Conservation (phyloP, 2,797 vertebrate species). For the Diglossa cyanea region DNA sequence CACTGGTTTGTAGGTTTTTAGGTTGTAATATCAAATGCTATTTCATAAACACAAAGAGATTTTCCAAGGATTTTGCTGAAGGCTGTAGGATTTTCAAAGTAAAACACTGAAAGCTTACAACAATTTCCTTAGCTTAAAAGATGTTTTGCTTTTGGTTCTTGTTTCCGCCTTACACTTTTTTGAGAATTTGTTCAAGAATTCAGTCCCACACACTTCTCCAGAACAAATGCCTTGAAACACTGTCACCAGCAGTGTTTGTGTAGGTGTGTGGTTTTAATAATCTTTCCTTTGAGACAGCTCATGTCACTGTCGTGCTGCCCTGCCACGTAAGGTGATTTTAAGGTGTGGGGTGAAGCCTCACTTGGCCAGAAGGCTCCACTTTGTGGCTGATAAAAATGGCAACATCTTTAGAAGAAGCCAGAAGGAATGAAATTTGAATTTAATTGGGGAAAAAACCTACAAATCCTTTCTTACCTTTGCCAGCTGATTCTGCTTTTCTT, state of each 20-base stretch:
- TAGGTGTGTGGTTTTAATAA: slow-evolving; percentile 4
- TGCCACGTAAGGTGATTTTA: not conserved
- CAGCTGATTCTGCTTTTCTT: not conserved
- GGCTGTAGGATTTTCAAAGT: slow-evolving; percentile 57
- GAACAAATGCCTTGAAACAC: not conserved
- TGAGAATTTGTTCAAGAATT: slow-evolving; percentile 26
- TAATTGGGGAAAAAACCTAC: not conserved
- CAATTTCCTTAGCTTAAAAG: slow-evolving; percentile 55
- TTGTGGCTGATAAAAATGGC: not conserved
- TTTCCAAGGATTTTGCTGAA: slow-evolving; percentile 44
- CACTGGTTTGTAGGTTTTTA: slow-evolving; percentile 24
- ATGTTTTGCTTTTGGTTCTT: slow-evolving; percentile 50
- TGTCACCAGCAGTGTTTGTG: not conserved
- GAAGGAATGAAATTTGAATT: not conserved
- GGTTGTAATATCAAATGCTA: not conserved
- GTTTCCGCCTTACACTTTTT: not conserved
- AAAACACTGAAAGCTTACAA: slow-evolving; percentile 58
- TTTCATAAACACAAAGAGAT: slow-evolving; percentile 48
- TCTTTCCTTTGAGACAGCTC: not conserved
- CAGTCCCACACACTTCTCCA: not conserved
- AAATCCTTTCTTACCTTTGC: slow-evolving; percentile 11
- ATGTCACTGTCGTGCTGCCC: not conserved
- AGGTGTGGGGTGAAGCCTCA: not conserved
- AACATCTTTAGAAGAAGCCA: not conserved
- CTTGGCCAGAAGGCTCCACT: not conserved